Percentiles rank a stretch among this genome's conserved stretches.
Evolutionary conservation across 2,797 vertebrate species (phyloP).

Genomic region (Cyprinodon diabolis): DNA sequence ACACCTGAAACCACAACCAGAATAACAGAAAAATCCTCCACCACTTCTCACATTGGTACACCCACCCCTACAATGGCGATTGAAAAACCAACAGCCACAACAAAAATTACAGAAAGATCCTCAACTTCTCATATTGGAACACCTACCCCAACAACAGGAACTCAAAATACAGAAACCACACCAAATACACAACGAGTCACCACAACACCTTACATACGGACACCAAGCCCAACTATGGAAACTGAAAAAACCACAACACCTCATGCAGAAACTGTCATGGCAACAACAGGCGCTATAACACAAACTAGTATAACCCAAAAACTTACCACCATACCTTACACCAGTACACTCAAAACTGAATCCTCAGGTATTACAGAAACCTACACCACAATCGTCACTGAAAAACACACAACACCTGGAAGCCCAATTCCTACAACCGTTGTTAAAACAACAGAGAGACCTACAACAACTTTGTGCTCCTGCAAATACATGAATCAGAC

Average conservation of each 20-base stretch:
- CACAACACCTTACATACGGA: neutral
- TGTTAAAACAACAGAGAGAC: neutral
- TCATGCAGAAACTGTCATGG: neutral
- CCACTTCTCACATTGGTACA: too few species aligned
- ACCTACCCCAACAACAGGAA: neutral
- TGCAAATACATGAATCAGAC: conserved; percentile 49
- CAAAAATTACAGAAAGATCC: neutral
- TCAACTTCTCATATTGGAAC: neutral
- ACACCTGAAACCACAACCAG: too few species aligned
- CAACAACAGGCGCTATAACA: neutral
- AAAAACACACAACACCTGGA: neutral
- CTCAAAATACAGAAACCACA: neutral
- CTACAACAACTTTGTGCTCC: conserved; percentile 50
- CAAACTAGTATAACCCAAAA: neutral
- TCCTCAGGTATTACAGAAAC: neutral
- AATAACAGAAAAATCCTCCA: too few species aligned
- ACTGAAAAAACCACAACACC: neutral
- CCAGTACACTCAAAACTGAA: neutral
- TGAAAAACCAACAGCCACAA: neutral
- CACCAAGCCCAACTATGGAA: neutral
- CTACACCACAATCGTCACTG: neutral
- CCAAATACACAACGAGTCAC: neutral
- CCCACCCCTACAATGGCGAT: neutral
- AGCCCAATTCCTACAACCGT: neutral
- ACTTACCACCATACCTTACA: neutral